Evolutionary conservation across 2,113 vertebrate species (phyloP).

Genomic region (Trichomycterus rosablanca): DNA sequence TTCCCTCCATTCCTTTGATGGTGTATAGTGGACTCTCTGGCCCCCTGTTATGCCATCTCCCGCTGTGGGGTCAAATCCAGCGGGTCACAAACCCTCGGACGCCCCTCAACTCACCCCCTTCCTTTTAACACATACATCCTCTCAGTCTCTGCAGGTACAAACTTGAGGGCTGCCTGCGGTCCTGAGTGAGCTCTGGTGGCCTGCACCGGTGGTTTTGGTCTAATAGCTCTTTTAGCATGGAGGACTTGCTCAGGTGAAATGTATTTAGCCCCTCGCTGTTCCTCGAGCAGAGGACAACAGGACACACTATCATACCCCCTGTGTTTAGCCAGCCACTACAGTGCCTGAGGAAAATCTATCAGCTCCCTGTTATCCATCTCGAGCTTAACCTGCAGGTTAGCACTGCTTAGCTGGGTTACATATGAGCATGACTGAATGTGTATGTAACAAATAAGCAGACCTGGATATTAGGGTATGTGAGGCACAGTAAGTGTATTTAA

Average conservation of each 20-base stretch:
- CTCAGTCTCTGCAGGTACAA: slow-evolving; percentile 19
- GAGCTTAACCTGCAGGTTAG: slow-evolving; percentile 35
- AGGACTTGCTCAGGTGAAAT: slow-evolving; percentile 61
- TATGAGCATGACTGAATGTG: too few relatives aligned
- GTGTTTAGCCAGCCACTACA: slow-evolving; percentile 51
- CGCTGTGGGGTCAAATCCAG: slow-evolving; percentile 45
- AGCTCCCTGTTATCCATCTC: slow-evolving; percentile 54
- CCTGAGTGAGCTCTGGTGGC: slow-evolving; percentile 27
- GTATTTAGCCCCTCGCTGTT: slow-evolving; percentile 72
- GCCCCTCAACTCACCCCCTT: slow-evolving; percentile 27
- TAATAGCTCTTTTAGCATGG: slow-evolving; percentile 66
- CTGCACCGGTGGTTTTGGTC: slow-evolving; percentile 27
- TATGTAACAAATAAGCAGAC: neutral
- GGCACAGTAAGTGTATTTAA: too few relatives aligned
- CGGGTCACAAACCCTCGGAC: slow-evolving; percentile 43
- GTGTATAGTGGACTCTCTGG: slow-evolving; percentile 29
- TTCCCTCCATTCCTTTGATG: slow-evolving; percentile 47
- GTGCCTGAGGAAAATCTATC: slow-evolving; percentile 43
- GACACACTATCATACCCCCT: slow-evolving; percentile 45
- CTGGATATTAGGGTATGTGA: too few relatives aligned
- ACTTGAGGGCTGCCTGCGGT: slow-evolving; percentile 31
- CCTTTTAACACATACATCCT: slow-evolving; percentile 45
- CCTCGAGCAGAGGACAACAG: slow-evolving; percentile 60
- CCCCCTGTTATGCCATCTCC: slow-evolving; percentile 49
- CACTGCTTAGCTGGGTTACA: slow-evolving; percentile 25